Evolutionary conservation across 2,113 vertebrate genomes (phyloP), one percentile per base, ranked within the genome.

Genomic region (Pao palembangensis): DNA sequence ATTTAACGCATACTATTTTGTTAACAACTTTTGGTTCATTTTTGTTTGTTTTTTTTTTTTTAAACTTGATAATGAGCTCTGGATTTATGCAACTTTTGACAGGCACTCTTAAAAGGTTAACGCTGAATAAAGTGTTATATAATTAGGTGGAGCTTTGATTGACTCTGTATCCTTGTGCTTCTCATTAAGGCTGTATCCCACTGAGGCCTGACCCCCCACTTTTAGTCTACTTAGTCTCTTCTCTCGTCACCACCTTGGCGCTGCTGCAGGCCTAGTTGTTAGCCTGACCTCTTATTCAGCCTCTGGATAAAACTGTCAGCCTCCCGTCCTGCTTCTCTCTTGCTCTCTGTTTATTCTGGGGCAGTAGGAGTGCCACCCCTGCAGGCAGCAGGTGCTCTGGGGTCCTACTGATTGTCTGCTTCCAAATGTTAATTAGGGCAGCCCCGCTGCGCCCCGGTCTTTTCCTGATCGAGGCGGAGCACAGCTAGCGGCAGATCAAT

Each of bases 351-450:
- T 59, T 63, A 58, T 75, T 71, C 64, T 20, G 44, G 31, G 62
- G 52, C 67, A 53, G 73, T 44, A 51, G 58, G 61, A 73, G 65
- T 48, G 70, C 54, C 62, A 59, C 65, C 71, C 57, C 80, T 68
- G 64, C 61, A 65, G 74, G 63, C 71, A 67, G 69, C 67, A 80
- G 76, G 77, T 77, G 78, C 68, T 69, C 76, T 62, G 59, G 58
- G 73, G 65, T 74, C 67, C 58, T 79, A 76, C 84, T 72, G 75
- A 77, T 71, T 76, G 64, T 73, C 69, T 81, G 58, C 61, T 59
- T 80, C 77, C 68, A 77, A 84, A 69, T 79, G 74, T 61, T 79
- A 84, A 86, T 88, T 78, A 79, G 69, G 67, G 71, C 81, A 61
- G 56, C 55, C 82, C 77, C 50, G 70, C 83, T 84, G 85, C 18